Evolutionary conservation across 2,797 vertebrate species (phyloP), one percentile per base, ranked within the genome.

Genomic region (Mallotus villosus): DNA sequence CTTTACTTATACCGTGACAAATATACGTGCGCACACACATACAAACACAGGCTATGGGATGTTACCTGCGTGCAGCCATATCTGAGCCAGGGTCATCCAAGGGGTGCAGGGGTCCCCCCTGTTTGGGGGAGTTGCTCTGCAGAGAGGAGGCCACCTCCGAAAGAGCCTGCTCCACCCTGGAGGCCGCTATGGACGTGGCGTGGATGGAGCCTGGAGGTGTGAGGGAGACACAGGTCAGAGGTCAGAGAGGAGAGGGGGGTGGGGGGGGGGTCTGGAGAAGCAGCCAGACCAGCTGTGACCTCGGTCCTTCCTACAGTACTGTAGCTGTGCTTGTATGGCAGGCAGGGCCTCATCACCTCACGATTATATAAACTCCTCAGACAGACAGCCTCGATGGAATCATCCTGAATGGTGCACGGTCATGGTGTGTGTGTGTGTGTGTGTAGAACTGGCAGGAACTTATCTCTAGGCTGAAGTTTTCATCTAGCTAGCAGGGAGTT

Each of bases 41-140:
- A 55, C 51, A 55, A 17, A 55, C 51, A 55, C 51, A 55, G 4
- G 19, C 4, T 17, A 5, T n/a, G 51, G 41, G 41, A 46, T 14
- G 8, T 37, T 83, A 98, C 97, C 97, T 95, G 97, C 97, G 69
- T 99, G 97, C 74, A 99, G 94, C 97, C 97, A 99, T 89, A 99
- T 99, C 90, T 99, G 97, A 58, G 97, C 97, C 82, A 99, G 90
- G 0, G 97, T 99, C 97, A 99, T 97, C 97, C 97, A 99, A 74
- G 97, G 97, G 97, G 82, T 99, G 96, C 51, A 98, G 82, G 0
- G 97, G 96, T 34, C 97, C 97, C 67, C 97, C 97, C 67, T 98
- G 97, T 87, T 97, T 99, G 60, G 96, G 97, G 69, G 97, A 92
- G 8, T 96, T 98, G 90, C 97, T 99, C 89, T 99, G 97, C 82